These are phyloP conservation scores for Boloria euphrosyne DNA, from an alignment of 2,888 invertebrate genomes.

Conservation along the genomic window DNA sequence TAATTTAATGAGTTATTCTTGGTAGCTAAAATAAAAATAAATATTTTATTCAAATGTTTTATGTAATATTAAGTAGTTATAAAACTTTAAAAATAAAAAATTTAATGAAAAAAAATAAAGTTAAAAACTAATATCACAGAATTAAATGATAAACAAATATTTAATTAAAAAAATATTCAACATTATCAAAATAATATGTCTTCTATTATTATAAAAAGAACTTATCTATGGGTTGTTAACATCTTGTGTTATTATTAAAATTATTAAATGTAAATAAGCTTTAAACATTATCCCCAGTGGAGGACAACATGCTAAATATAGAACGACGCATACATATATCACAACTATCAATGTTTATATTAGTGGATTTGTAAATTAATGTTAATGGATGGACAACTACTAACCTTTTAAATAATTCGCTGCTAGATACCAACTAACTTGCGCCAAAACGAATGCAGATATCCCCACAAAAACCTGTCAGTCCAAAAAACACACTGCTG, in stretches of 20 bases:
- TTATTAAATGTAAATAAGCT: slow-evolving; percentile 15
- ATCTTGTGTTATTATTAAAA: neutral
- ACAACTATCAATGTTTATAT: slow-evolving; percentile 38
- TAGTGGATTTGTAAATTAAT: slow-evolving; percentile 31
- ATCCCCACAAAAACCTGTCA: slow-evolving; percentile 63
- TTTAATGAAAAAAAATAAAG: no score
- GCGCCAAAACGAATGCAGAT: slow-evolving; percentile 57
- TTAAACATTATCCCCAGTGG: slow-evolving; percentile 27
- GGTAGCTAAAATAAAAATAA: no score
- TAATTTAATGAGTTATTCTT: no score
- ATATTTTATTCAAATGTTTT: no score
- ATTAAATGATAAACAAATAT: no score
- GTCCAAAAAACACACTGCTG: slow-evolving; percentile 56
- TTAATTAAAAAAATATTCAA: no score
- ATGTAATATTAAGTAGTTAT: no score
- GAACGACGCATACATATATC: slow-evolving; percentile 48
- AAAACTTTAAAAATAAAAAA: no score
- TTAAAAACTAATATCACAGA: no score
- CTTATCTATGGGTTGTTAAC: no score
- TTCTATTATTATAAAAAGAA: no score
- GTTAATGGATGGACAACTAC: slow-evolving; percentile 35
- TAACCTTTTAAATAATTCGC: slow-evolving; percentile 58
- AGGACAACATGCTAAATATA: slow-evolving; percentile 56
- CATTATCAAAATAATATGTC: no score
- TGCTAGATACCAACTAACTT: slow-evolving; percentile 51